Conservation (phyloP, 2,888 invertebrate genomes). For the Dastarcus helophoroides region DNA sequence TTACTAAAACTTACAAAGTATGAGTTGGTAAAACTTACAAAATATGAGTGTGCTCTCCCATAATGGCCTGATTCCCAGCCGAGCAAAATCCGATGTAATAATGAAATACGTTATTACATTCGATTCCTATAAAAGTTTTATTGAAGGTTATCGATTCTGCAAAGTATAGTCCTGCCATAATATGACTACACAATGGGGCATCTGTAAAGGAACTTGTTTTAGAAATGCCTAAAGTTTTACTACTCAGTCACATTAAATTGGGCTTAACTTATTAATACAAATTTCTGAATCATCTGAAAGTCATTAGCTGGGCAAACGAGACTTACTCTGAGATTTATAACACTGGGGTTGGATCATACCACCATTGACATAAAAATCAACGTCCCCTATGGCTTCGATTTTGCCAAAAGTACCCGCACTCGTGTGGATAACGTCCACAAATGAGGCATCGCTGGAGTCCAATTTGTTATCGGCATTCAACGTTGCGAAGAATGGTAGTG, state of each 20-base stretch:
- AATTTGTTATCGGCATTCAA: slow-evolving; percentile 44
- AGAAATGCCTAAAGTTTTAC: too few relatives aligned
- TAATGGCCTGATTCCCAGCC: slow-evolving; percentile 20
- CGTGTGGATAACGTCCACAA: slow-evolving; percentile 85
- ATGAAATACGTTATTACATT: slow-evolving; percentile 42
- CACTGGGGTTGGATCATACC: slow-evolving; percentile 35
- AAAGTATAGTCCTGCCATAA: slow-evolving; percentile 49
- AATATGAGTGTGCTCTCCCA: slow-evolving; percentile 30
- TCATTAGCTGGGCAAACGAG: too few relatives aligned
- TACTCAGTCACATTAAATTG: too few relatives aligned
- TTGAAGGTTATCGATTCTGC: slow-evolving; percentile 48
- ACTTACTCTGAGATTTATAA: slow-evolving; percentile 21
- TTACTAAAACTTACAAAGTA: slow-evolving; percentile 3
- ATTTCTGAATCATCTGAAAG: too few relatives aligned
- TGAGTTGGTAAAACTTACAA: slow-evolving; percentile 19
- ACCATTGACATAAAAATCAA: slow-evolving; percentile 55
- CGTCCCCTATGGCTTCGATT: slow-evolving; percentile 45
- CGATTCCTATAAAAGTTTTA: slow-evolving; percentile 49
- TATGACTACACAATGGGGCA: slow-evolving; percentile 50
- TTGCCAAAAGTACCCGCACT: slow-evolving; percentile 57
- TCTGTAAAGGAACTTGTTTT: too few relatives aligned
- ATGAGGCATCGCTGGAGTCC: slow-evolving; percentile 68
- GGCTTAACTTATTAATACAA: too few relatives aligned
- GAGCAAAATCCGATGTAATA: slow-evolving; percentile 44
- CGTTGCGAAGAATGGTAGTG: slow-evolving; percentile 48